Base-by-base conservation (phyloP, 2,888 invertebrate species). In the Conistra vaccinii region DNA sequence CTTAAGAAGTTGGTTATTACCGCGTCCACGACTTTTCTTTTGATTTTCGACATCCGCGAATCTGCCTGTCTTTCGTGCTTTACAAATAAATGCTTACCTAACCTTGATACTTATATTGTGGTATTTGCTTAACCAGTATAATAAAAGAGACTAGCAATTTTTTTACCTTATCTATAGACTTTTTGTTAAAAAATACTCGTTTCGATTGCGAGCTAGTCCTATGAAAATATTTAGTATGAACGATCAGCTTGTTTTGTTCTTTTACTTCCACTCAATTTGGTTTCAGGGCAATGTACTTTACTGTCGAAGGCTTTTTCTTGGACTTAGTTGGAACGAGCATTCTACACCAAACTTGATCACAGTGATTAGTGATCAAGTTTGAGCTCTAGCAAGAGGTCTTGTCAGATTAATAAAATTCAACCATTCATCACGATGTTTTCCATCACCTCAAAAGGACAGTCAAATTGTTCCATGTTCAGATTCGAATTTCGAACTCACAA, bases 101-200 rank as follows among this genome's bases (percentile, higher is more conserved):
- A 91, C 92, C 91, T 92, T 91, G 89, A 84, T 89, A 86, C 83
- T 83, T 83, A 85, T 82, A 84, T 76, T 88, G 84, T 87, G 81
- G 83, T 85, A 78, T 84, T 85, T 86, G 81, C 83, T 68, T 81
- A 86, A 81, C 82, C 75, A 78, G 76, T 72, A 72, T 82, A 79
- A 82, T 85, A 85, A 84, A 88, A 83, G 75, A 84, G 76, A 71
- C 63, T 69, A 77, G 77, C 53, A 74, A 45, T 86, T 87, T 80
- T 62, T 81, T 77, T 69, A 67, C 60, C 48, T 39, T 62, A n/a
- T 29, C 63, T 58, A 68, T 71, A 14, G 68, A 76, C 5, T 39
- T 83, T 77, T 58, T 42, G 39, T 67, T 6, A 42, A 63, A 62
- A 82, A 62, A 55, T 23, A 39, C 7, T 20, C 14, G 39, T 58